Evolutionary conservation across 2,113 vertebrate genomes (phyloP).

Genomic region (Peromyscus californicus): DNA sequence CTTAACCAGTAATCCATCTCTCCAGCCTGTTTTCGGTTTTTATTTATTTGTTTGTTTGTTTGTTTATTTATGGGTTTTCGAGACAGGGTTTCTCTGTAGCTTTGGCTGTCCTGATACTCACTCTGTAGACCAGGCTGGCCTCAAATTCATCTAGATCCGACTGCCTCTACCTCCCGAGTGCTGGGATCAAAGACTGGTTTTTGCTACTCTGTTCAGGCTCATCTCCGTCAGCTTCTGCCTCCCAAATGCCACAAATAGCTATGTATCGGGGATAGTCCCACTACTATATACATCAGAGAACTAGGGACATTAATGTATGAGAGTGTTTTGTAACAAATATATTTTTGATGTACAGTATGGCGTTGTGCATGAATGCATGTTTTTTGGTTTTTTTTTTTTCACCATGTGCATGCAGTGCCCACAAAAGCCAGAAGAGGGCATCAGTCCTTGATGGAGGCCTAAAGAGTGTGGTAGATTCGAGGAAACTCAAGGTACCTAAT

Average conservation of each 20-base stretch:
- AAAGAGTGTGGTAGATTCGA: neutral
- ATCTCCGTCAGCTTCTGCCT: neutral
- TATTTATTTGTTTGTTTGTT: no score
- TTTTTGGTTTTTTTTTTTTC: no score
- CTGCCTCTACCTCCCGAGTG: no score
- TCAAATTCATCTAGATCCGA: no score
- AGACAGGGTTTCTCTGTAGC: no score
- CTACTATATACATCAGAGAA: neutral
- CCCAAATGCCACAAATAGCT: no score
- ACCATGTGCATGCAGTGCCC: neutral
- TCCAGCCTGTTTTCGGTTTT: neutral
- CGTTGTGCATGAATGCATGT: neutral
- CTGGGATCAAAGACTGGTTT: neutral
- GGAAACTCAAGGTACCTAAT: neutral
- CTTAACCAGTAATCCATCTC: neutral
- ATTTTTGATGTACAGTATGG: neutral
- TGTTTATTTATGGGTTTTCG: no score
- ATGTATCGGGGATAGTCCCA: neutral
- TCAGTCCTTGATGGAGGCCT: neutral
- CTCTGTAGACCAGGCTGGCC: no score
- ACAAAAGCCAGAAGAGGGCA: neutral
- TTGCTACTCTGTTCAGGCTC: neutral
- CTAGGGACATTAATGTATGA: neutral
- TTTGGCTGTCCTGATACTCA: no score
- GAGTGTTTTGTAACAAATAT: neutral